phyloP scores from a whole-genome alignment of 1,140 invertebrate genomes.

The Bathynomus jamesi region DNA sequence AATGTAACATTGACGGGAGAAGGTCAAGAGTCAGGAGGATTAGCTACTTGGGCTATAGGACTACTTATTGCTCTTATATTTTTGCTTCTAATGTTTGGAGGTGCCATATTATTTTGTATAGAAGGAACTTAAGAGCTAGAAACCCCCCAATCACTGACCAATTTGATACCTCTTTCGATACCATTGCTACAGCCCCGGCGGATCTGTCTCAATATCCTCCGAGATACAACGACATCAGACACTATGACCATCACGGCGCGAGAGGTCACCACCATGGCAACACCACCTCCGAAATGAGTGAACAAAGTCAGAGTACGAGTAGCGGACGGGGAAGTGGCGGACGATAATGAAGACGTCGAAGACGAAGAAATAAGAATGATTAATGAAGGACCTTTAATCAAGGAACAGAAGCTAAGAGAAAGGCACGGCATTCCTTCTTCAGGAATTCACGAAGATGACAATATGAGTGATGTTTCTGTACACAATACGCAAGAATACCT shows the following conservation, averaged over 20 bases:
- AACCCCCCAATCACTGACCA: slow-evolving; percentile 49
- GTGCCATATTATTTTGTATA: slow-evolving; percentile 70
- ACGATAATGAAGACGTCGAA: slow-evolving; percentile 76
- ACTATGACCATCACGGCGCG: slow-evolving; percentile 46
- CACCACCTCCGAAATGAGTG: slow-evolving; percentile 76
- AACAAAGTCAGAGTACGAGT: slow-evolving; percentile 80
- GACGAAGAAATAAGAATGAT: slow-evolving; percentile 98
- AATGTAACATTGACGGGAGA: slow-evolving; percentile 47
- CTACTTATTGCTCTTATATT: slow-evolving; percentile 71
- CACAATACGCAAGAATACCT: slow-evolving; percentile 95
- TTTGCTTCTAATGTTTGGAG: slow-evolving; percentile 68
- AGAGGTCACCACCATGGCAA: slow-evolving; percentile 55
- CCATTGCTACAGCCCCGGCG: slow-evolving; percentile 55
- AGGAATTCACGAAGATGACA: slow-evolving; percentile 67
- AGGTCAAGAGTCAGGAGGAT: slow-evolving; percentile 53
- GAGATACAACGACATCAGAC: slow-evolving; percentile 75
- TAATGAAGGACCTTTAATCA: slow-evolving; percentile 66
- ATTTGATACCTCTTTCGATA: slow-evolving; percentile 64
- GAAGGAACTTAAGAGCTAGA: slow-evolving; percentile 69
- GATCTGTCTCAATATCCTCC: slow-evolving; percentile 66
- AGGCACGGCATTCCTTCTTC: slow-evolving; percentile 53
- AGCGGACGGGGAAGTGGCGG: slow-evolving; percentile 89
- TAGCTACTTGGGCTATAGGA: slow-evolving; percentile 80
- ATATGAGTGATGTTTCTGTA: slow-evolving; percentile 79
- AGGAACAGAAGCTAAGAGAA: slow-evolving; percentile 44